Conservation (phyloP, 2,888 invertebrate species). For the Paralinhomoeus sp. region DNA sequence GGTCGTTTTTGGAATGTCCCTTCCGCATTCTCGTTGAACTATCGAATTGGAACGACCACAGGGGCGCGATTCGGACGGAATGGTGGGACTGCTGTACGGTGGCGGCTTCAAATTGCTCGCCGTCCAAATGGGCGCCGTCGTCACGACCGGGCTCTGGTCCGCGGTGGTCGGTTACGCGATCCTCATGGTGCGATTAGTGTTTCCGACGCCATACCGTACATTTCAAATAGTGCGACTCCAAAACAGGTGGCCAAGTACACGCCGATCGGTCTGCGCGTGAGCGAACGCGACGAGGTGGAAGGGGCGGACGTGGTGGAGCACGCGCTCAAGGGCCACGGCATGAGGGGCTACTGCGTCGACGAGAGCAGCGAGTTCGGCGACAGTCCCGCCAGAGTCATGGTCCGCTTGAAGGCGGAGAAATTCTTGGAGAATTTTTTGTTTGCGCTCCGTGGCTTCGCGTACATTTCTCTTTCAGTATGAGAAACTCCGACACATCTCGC, state of each 20-base stretch:
- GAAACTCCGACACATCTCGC: too few relatives aligned
- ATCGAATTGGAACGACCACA: too few relatives aligned
- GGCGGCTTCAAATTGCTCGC: conserved; percentile 23
- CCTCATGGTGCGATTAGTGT: conserved; percentile 14
- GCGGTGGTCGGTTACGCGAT: conserved; percentile 17
- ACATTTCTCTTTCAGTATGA: too few relatives aligned
- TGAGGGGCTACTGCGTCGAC: conserved; percentile 13
- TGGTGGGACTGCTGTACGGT: conserved; percentile 19
- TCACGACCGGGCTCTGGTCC: conserved; percentile 21
- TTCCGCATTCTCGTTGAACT: too few relatives aligned
- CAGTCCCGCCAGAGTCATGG: too few relatives aligned
- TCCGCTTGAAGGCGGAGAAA: too few relatives aligned
- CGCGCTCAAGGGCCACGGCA: conserved; percentile 15
- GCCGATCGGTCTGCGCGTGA: conserved; percentile 21
- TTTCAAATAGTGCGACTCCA: too few relatives aligned
- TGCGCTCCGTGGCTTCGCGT: too few relatives aligned
- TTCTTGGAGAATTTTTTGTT: too few relatives aligned
- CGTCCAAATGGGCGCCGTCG: conserved; percentile 19
- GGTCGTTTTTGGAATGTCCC: too few relatives aligned
- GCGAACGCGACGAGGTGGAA: conserved; percentile 21
- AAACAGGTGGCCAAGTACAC: conserved; percentile 11
- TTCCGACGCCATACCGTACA: too few relatives aligned
- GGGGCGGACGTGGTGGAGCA: conserved; percentile 26
- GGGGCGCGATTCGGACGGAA: conserved; percentile 11
- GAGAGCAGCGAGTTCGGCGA: too few relatives aligned